Base-by-base conservation (phyloP, 2,113 vertebrate genomes). In the Girardinichthys multiradiatus region DNA sequence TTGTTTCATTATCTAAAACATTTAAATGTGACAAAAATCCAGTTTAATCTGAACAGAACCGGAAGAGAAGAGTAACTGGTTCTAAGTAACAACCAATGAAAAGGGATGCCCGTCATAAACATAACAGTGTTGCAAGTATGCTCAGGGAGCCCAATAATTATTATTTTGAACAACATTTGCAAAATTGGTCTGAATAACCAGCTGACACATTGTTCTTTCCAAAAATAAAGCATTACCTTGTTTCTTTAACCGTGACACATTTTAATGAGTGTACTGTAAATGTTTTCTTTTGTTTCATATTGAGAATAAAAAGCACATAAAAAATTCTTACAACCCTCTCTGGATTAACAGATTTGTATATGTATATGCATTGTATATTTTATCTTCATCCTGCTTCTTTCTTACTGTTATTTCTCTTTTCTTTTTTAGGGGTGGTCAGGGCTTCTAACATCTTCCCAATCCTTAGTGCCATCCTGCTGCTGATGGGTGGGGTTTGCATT, bases 361-460 rank as follows among this genome's bases (percentile, higher is more conserved):
- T 45, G 48, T 24, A n/a, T n/a, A n/a, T n/a, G n/a, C n/a, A n/a
- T 60, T 24, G 9, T 2, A 24, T 17, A 0, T 45, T 19, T 24
- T 19, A 51, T 4, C 30, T 48, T 11, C 54, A 2, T 58, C 4
- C 12, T 33, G 24, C 62, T 85, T 24, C 65, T 21, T 31, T 5
- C 68, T 58, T 21, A 17, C 8, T 24, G 3, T 51, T 33, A 2
- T 33, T 39, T 13, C 37, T 63, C 21, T 81, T n/a, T 76, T 37
- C 27, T 77, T 64, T 68, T 81, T 70, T 85, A 98, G 97, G 97
- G 42, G 95, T 98, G 27, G 97, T 98, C 76, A 94, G 97, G 61
- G 97, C 97, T 85, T 98, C 97, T 87, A 98, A 97, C 89, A 97
- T 98, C 91, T 98, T 98, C 90, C 97, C 97, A 4, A 98, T 98